Conservation (phyloP, 1,140 invertebrate species). For the Rhagoletis pomonella region DNA sequence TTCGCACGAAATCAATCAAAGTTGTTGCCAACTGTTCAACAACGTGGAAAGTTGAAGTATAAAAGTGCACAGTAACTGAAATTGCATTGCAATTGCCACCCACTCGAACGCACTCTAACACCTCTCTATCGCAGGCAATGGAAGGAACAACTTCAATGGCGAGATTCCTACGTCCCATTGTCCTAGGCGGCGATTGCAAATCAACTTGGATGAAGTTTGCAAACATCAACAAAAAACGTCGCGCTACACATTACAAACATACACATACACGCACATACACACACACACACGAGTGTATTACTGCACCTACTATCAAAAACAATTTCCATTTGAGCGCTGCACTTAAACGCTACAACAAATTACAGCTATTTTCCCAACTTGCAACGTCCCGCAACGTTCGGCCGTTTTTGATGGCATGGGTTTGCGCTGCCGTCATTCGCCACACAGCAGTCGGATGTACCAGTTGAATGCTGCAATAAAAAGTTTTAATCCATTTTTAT, state of each 20-base stretch:
- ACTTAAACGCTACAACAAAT: constrained; percentile 29
- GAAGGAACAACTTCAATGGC: not conserved
- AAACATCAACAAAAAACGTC: not conserved
- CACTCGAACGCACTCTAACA: not conserved
- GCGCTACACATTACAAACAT: not conserved
- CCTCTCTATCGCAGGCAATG: not conserved
- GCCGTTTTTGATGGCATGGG: not conserved
- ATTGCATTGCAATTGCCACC: constrained; percentile 16
- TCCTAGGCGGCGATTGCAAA: not conserved
- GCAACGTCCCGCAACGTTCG: too few relatives aligned
- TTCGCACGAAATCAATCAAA: constrained; percentile 47
- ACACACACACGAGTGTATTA: not conserved
- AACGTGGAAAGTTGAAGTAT: constrained; percentile 25
- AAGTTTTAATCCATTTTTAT: constrained; percentile 40
- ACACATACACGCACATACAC: not conserved
- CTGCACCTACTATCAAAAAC: constrained; percentile 7
- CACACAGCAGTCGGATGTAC: not conserved
- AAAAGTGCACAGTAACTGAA: constrained; percentile 42
- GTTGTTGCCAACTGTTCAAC: constrained; percentile 30
- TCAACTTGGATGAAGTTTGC: not conserved
- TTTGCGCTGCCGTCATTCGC: not conserved
- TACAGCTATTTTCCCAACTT: not conserved
- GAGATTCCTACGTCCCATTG: not conserved
- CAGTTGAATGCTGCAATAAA: constrained; percentile 46
- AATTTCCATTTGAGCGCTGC: constrained; percentile 11